Conservation (phyloP, 1,140 invertebrate species). For the Melitaea cinxia region DNA sequence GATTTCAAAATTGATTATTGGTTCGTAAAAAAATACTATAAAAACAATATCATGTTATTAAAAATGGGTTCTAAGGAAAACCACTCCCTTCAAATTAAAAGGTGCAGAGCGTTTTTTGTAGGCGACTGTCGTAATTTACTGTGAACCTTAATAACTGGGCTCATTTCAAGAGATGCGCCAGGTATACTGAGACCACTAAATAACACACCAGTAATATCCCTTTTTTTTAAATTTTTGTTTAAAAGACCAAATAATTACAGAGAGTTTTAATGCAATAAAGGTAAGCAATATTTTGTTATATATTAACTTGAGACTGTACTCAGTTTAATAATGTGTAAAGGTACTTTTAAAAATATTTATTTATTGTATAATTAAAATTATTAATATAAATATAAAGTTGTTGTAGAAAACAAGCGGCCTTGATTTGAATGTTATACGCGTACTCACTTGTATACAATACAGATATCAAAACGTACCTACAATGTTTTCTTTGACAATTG, state of each 20-base stretch:
- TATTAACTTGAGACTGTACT: no score
- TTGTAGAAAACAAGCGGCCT: no score
- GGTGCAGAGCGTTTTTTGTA: constrained; percentile 19
- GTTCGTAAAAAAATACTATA: constrained; percentile 11
- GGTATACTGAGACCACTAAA: constrained; percentile 8
- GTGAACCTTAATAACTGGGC: constrained; percentile 10
- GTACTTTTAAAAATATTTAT: no score
- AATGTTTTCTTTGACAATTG: neutral
- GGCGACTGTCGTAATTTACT: constrained; percentile 16
- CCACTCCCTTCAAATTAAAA: constrained; percentile 23
- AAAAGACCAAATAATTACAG: neutral
- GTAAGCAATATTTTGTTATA: no score
- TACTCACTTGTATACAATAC: no score
- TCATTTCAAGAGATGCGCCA: constrained; percentile 6
- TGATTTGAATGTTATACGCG: no score
- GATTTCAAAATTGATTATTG: neutral
- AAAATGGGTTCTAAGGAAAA: constrained; percentile 3
- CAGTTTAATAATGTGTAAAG: no score
- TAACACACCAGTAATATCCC: neutral
- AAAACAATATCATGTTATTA: constrained; percentile 2
- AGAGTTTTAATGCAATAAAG: neutral
- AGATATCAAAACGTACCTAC: no score
- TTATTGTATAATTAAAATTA: no score
- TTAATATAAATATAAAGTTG: no score
- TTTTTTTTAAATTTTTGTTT: neutral